Evolutionary conservation across 2,888 invertebrate genomes (phyloP), one percentile per base, ranked within the genome.

Genomic region (Latheticus oryzae): DNA sequence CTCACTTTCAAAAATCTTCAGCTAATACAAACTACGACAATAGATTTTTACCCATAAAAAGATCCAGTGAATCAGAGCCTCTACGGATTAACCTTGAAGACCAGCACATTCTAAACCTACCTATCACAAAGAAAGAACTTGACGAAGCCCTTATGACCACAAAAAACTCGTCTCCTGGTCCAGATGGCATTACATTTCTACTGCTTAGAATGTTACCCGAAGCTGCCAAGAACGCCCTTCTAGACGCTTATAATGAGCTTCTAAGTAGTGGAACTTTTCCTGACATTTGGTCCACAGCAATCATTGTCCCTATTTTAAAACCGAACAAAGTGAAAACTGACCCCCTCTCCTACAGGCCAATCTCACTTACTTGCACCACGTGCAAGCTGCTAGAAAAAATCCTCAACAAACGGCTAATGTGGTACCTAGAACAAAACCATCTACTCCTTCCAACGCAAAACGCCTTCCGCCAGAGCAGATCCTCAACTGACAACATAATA

Each of bases 371-470:
- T 8, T 51, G 56, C 30, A 35, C 19, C 3, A 28, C 45, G 32
- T 17, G 60, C 32, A 57, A 60, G 40, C 15, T 62, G 4, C 23
- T 58, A 11, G 47, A 64, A 51, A 63, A 61, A 54, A 56, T 56
- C 2, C 32, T 62, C 1, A 56, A 64, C 30, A 50, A 51, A 19
- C 38, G 62, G 57, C 38, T 58, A 5, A 8, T 35, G 5, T 58
- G 58, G 55, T 37, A 32, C 3, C 37, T 64, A 5, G 60, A 64
- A 53, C 15, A 15, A n/a, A 40, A 58, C 2, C 23, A 58, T 7
- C 28, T 58, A 4, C 8, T 62, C 8, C 12, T 5, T 2, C 11
- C 40, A 4, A 5, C 2, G 8, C 58, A 63, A 52, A 50, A 37
- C 8, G 54, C 58, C n/a, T 60, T 60, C 26, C 19, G 58, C 7